Evolutionary conservation across 2,797 vertebrate species (phyloP).

Genomic region (Sandelia bainsii): DNA sequence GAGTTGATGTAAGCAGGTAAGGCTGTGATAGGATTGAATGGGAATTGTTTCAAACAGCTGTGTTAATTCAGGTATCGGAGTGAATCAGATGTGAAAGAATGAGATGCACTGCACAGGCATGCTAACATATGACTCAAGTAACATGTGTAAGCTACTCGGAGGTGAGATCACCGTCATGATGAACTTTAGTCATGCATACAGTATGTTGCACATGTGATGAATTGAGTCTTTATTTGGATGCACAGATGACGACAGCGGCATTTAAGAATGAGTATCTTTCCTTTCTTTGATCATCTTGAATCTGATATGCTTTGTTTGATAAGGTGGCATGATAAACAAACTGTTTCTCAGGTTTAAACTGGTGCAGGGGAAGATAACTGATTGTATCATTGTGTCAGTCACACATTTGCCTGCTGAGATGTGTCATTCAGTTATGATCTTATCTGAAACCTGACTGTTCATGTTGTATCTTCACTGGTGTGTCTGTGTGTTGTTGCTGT

Average conservation of each 20-base stretch:
- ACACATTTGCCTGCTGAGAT: conserved; percentile 52
- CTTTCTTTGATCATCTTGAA: neutral
- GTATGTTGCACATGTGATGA: conserved; percentile 8
- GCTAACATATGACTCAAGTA: conserved; percentile 41
- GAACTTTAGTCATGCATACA: conserved; percentile 10
- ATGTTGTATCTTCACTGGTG: neutral
- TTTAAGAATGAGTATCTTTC: neutral
- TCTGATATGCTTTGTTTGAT: neutral
- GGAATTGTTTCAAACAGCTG: conserved; percentile 54
- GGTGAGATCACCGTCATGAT: conserved; percentile 48
- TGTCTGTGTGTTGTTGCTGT: neutral
- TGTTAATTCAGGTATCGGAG: conserved; percentile 37
- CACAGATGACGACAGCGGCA: neutral
- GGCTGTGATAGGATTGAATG: conserved; percentile 56
- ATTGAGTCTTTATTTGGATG: conserved; percentile 18
- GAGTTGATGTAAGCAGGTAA: conserved; percentile 53
- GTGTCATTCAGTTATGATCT: conserved; percentile 25
- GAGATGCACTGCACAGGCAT: conserved; percentile 53
- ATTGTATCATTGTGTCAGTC: conserved; percentile 31
- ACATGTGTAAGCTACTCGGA: neutral
- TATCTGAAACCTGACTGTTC: conserved; percentile 22
- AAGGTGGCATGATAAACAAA: neutral
- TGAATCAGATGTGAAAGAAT: conserved; percentile 57
- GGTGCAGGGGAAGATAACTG: conserved; percentile 13
- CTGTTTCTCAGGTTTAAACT: conserved; percentile 19